Conservation (phyloP, 2,888 invertebrate species). For the Chouioia cunea region DNA sequence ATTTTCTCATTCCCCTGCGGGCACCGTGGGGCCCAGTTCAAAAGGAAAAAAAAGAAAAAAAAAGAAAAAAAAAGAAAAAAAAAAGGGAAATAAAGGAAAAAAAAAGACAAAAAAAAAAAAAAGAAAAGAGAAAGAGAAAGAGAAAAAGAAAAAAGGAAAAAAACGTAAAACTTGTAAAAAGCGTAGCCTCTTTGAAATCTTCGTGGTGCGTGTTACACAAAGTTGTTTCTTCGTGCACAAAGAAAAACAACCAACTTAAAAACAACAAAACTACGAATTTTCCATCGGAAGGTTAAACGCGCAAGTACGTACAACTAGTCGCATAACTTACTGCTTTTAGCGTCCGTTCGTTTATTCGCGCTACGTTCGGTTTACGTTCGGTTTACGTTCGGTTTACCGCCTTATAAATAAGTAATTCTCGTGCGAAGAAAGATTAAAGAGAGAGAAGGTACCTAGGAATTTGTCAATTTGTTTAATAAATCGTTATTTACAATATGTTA, state of each 20-base stretch:
- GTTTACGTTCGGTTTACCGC: conserved; percentile 51
- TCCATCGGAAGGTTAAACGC: conserved; percentile 45
- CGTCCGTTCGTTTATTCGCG: conserved; percentile 48
- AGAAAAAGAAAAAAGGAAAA: not conserved
- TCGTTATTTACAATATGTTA: conserved; percentile 69
- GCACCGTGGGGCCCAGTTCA: conserved; percentile 16
- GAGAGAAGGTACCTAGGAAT: conserved; percentile 62
- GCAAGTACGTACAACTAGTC: conserved; percentile 44
- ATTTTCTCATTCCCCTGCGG: conserved; percentile 42
- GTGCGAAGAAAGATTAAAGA: conserved; percentile 58
- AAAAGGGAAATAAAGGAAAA: conserved; percentile 32
- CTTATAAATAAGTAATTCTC: conserved; percentile 56
- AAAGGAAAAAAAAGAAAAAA: conserved; percentile 34
- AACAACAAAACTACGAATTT: conserved; percentile 17
- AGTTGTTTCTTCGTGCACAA: conserved; percentile 8
- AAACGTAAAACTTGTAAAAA: too few species aligned
- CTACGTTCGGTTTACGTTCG: too few species aligned
- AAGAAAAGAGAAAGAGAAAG: conserved; percentile 33
- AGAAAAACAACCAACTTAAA: conserved; percentile 7
- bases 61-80: conserved; percentile 1
- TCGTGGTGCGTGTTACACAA: not conserved
- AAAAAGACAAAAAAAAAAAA: conserved; percentile 7
- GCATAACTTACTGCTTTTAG: conserved; percentile 47
- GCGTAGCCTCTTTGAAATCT: not conserved
- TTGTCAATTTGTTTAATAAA: conserved; percentile 67